Evolutionary conservation across 1,140 invertebrate species (phyloP).

Genomic region (Drosophila teissieri): DNA sequence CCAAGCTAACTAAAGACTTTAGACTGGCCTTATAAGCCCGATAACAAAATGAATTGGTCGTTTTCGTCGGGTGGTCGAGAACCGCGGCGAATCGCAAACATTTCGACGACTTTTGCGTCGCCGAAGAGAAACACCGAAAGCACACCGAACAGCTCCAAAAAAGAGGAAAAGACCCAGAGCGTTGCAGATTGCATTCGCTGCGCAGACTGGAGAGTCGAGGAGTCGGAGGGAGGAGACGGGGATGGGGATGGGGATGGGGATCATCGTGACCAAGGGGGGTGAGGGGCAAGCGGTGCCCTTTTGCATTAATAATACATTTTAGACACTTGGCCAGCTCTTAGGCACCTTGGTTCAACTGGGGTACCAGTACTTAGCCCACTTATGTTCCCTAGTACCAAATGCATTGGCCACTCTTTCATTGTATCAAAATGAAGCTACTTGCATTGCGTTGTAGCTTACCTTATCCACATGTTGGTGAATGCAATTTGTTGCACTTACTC

Average conservation of each 20-base stretch:
- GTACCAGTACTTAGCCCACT: too few species aligned
- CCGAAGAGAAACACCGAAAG: constrained; percentile 1
- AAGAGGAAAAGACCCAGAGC: constrained; percentile 65
- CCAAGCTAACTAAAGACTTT: not conserved
- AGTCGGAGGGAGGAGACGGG: constrained; percentile 4
- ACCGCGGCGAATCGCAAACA: constrained; percentile 57
- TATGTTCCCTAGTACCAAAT: too few species aligned
- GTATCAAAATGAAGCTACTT: too few species aligned
- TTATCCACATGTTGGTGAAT: not conserved
- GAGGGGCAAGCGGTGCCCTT: constrained; percentile 47
- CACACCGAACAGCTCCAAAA: not conserved
- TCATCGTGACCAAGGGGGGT: constrained; percentile 1
- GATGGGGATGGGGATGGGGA: constrained; percentile 13
- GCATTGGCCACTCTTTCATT: too few species aligned
- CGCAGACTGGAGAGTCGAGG: constrained; percentile 30
- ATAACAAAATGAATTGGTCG: constrained; percentile 54
- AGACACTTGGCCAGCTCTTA: constrained; percentile 49
- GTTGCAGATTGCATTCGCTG: constrained; percentile 82
- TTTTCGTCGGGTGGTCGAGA: constrained; percentile 53
- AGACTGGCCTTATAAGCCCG: not conserved
- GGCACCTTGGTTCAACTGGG: not conserved
- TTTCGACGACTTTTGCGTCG: constrained; percentile 51
- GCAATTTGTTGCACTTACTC: not conserved
- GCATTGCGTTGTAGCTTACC: too few species aligned
- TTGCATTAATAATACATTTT: constrained; percentile 78